These are phyloP conservation scores for Carcinoscorpius rotundicauda DNA, from an alignment of 1,140 invertebrate species.

Conservation along the genomic window DNA sequence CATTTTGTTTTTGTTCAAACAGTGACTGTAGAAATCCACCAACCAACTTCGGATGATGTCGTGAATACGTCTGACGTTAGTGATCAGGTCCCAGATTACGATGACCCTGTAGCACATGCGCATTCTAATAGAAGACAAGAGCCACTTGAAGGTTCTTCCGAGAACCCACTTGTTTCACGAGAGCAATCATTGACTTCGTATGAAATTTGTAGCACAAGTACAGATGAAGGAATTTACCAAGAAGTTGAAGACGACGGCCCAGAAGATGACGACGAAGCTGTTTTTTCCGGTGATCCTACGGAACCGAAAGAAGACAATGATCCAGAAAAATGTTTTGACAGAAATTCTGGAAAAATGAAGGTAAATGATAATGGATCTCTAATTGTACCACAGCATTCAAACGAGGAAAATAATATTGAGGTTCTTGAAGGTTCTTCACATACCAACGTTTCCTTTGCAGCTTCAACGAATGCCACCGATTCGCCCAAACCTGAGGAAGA, in stretches of 20 bases:
- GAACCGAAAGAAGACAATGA: too few species aligned
- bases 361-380: too few species aligned
- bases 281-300: too few species aligned
- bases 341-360: too few species aligned
- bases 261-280: conserved; percentile 8
- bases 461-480: too few species aligned
- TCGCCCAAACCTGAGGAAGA: too few species aligned
- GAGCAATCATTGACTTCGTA: conserved; percentile 5
- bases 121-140: not conserved
- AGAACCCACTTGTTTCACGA: not conserved
- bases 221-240: conserved; percentile 26
- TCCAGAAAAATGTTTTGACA: too few species aligned
- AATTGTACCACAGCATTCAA: too few species aligned
- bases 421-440: too few species aligned
- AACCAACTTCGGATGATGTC: conserved; percentile 18
- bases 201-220: conserved; percentile 22
- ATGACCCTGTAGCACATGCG: conserved; percentile 10
- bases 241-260: conserved; percentile 19
- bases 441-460: too few species aligned
- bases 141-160: not conserved
- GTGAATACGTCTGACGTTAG: conserved; percentile 19
- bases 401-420: too few species aligned
- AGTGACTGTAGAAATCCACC: conserved; percentile 22
- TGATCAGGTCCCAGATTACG: conserved; percentile 22
- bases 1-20: too few species aligned